Percentiles rank a stretch among this genome's conserved stretches.
Conservation (phyloP, 2,888 invertebrate genomes). For the Rhaphigaster nebulosa region DNA sequence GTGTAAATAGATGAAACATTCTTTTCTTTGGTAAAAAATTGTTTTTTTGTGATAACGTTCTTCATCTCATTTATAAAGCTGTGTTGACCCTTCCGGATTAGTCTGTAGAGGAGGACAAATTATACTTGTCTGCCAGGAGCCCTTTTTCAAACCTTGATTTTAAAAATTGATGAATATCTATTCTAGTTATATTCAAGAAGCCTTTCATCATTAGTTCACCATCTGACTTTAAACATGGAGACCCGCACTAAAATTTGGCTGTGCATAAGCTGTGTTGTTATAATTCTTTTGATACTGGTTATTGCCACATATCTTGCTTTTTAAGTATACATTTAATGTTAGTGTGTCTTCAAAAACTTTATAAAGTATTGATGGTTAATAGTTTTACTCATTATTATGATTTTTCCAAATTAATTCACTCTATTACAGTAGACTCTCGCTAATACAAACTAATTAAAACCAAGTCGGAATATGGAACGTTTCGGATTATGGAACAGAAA, state of each 20-base stretch:
- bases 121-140: not conserved
- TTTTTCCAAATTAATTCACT: not conserved
- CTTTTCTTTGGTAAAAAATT: not conserved
- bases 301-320: not conserved
- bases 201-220: not conserved
- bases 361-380: not conserved
- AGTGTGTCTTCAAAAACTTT: not conserved
- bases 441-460: too few species aligned
- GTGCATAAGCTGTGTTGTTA: conserved; percentile 18
- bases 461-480: too few species aligned
- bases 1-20: not conserved
- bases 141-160: not conserved
- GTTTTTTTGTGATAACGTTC: not conserved
- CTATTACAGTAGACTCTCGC: not conserved
- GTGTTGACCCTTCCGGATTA: not conserved
- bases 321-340: not conserved
- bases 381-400: not conserved
- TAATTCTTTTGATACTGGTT: conserved; percentile 33
- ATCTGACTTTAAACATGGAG: conserved; percentile 27
- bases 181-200: not conserved
- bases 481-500: too few species aligned
- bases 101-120: not conserved
- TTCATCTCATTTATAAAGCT: not conserved
- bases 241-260: not conserved
- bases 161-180: not conserved